Evolutionary conservation across 1,140 invertebrate genomes (phyloP), one percentile per base, ranked within the genome.

Genomic region (Drosophila sulfurigaster): DNA sequence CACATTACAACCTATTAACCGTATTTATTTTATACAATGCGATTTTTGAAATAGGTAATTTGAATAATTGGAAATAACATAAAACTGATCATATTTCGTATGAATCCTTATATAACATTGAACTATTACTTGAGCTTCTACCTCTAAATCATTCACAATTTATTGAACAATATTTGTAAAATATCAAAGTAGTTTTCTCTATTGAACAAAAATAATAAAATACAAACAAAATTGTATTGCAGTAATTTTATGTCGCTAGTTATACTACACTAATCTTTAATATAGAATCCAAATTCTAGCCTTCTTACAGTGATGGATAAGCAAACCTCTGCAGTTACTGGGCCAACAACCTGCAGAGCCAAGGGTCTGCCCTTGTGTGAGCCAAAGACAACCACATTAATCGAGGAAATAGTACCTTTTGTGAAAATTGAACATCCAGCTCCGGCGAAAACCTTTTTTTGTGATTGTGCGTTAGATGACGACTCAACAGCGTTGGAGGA

Each of bases 321-420:
- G 1, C 1, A 6, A 13, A 0, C 35, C 11, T 10, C 0, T 7
- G 2, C 6, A 32, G 7, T 6, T 32, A 1, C 30, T 8, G 30
- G 5, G 8, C 2, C 7, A 32, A 1, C 5, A 1, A 5, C 1
- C 6, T 78, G 75, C 48, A 52, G 15, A 7, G 75, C 72, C 5
- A 8, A 43, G 15, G 66, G 76, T 6, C 0, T 78, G n/a, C 65
- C 76, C 5, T 8, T 60, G 2, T 78, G 75, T 59, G 46, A 52
- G 2, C 35, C 46, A 2, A 8, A 20, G 25, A 5, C 32, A 4
- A 5, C 6, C 3, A 8, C 52, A 13, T 5, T 8, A 16, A 15
- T 11, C 1, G 20, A 57, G 3, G 49, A 46, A 5, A 5, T 32
- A 1, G 3, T 7, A 10, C 2, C 5, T 2, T 30, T 6, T 16